phyloP scores from a whole-genome alignment of 2,797 vertebrate genomes.

The Chelonia mydas region DNA sequence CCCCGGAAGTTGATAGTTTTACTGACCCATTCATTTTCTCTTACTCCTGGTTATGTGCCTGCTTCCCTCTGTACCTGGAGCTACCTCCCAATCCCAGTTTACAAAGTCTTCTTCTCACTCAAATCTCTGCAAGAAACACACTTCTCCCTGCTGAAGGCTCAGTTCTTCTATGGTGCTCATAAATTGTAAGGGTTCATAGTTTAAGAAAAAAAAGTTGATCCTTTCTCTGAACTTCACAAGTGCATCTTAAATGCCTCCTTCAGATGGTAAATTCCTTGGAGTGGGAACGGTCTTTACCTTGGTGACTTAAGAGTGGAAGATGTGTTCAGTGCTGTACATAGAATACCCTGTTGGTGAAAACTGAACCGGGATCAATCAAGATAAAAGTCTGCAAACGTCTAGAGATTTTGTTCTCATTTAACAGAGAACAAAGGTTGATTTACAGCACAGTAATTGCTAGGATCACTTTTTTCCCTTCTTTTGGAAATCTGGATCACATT shows the following conservation, averaged over 20 bases:
- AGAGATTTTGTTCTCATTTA: conserved; percentile 30
- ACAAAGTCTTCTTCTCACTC: background rate
- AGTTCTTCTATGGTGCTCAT: fast-evolving
- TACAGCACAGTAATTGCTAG: background rate
- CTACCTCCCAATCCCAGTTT: background rate
- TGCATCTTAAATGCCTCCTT: background rate
- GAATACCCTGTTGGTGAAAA: conserved; percentile 35
- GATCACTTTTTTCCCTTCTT: conserved; percentile 51
- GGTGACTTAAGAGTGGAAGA: conserved; percentile 39
- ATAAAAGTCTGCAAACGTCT: conserved; percentile 51
- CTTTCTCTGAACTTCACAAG: background rate
- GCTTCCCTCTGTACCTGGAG: background rate
- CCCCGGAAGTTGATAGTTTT: background rate
- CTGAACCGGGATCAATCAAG: too few species aligned
- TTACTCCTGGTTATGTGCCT: background rate
- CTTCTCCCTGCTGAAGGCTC: background rate
- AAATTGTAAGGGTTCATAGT: background rate
- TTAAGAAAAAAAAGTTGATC: background rate
- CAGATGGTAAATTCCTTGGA: background rate
- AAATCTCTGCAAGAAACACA: background rate
- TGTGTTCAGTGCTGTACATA: background rate
- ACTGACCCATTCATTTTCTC: background rate
- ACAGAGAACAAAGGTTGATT: conserved; percentile 43
- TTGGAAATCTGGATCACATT: conserved; percentile 64
- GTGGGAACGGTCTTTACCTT: background rate